Evolutionary conservation across 2,113 vertebrate species (phyloP).

Genomic region (Scartelaos histophorus): DNA sequence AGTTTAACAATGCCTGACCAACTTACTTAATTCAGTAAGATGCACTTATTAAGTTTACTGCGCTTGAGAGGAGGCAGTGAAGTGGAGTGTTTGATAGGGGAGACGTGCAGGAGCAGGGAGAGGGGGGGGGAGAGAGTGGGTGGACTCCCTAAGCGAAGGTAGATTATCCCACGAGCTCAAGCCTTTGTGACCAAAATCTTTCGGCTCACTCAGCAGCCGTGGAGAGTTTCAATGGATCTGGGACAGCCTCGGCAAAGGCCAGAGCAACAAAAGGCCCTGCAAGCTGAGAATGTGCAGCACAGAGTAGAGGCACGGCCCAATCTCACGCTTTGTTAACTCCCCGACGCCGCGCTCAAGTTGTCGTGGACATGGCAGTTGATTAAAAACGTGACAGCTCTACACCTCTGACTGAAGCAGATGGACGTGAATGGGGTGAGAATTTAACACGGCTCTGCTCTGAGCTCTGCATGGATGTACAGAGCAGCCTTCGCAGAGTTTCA

Average conservation of each 20-base stretch:
- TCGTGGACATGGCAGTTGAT: conserved; percentile 64
- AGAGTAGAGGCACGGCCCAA: conserved; percentile 53
- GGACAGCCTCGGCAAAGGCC: conserved; percentile 68
- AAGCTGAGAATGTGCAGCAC: conserved; percentile 66
- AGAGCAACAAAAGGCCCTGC: conserved; percentile 69
- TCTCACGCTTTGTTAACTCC: conserved; percentile 72
- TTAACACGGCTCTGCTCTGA: background rate
- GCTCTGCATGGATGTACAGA: background rate
- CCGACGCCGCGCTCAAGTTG: conserved; percentile 57
- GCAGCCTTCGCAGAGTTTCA: background rate
- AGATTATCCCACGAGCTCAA: conserved; percentile 75
- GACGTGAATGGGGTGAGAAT: background rate
- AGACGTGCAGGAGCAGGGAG: conserved; percentile 29
- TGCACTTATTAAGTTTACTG: background rate
- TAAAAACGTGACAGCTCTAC: conserved; percentile 46
- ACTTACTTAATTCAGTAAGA: background rate
- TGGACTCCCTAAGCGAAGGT: conserved; percentile 68
- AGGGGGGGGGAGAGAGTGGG: conserved; percentile 1
- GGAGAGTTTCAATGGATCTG: conserved; percentile 71
- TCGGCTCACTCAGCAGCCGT: conserved; percentile 61
- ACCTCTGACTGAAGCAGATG: conserved; percentile 17
- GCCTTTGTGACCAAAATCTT: conserved; percentile 62
- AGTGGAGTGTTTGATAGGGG: conserved; percentile 21
- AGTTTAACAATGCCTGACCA: background rate
- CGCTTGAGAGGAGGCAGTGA: conserved; percentile 19